A percentile compares a stretch with the other conserved stretches of the same genome.
These are phyloP conservation scores for Tor tambroides DNA, from an alignment of 2,113 vertebrate species.

Conservation along the genomic window DNA sequence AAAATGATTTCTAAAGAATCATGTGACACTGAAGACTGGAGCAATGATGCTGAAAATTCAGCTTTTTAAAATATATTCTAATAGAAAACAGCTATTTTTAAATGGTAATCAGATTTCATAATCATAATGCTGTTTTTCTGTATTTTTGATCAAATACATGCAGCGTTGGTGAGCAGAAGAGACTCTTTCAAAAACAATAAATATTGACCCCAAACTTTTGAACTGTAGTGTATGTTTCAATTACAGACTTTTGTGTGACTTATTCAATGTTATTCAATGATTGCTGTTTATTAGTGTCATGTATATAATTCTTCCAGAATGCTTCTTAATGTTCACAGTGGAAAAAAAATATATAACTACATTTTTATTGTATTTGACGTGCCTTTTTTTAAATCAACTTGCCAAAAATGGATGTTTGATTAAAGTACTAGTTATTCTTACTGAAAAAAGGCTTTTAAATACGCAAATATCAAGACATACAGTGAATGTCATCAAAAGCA, in stretches of 20 bases:
- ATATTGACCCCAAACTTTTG: background rate
- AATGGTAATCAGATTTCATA: background rate
- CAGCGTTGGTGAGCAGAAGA: background rate
- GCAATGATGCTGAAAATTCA: background rate
- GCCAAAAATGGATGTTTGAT: background rate
- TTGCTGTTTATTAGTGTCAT: too few relatives aligned
- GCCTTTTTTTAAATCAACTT: background rate
- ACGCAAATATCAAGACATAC: background rate
- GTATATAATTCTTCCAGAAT: too few relatives aligned
- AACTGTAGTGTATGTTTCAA: background rate
- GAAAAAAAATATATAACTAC: too few relatives aligned
- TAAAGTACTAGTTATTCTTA: background rate
- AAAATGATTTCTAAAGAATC: background rate
- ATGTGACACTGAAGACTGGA: background rate
- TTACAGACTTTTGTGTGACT: too few relatives aligned
- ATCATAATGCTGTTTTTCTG: background rate
- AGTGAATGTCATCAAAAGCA: background rate
- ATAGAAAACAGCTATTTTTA: background rate
- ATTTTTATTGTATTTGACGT: background rate
- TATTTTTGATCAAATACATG: background rate
- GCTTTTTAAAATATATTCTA: background rate
- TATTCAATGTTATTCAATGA: too few relatives aligned
- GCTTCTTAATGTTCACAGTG: too few relatives aligned
- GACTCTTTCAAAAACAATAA: background rate
- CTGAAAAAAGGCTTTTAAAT: background rate